Base-by-base conservation (phyloP, 2,797 vertebrate genomes). In the Kryptolebias ocellatus region DNA sequence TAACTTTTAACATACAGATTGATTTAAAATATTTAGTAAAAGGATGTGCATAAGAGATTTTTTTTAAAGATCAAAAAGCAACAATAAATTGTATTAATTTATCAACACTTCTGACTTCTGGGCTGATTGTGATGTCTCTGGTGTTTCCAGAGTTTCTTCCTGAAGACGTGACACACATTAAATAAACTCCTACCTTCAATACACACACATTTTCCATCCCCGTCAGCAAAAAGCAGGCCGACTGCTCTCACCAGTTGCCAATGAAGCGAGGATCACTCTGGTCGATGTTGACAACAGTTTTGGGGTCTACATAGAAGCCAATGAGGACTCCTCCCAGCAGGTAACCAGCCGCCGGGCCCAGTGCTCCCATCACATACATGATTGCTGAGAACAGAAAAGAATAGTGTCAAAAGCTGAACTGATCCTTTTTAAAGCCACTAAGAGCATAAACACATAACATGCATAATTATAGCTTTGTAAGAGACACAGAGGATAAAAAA, bases 301-400 rank as follows among this genome's bases (percentile, higher is more conserved):
- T 94, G 53, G 96, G 97, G 88, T 99, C 95, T 59, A 99, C 97
- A 28, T 99, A 99, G 87, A 97, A 98, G 17, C 98, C 97, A 71
- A 99, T 99, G 58, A 99, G 95, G 80, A 99, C 95, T 70, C 98
- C 98, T 67, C 98, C 98, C 76, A 99, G 77, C 74, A 99, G 93
- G 90, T 99, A 99, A 12, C 98, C 98, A 59, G 95, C 97, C 0
- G 98, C 97, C 10, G 98, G 98, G 28, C 98, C 98, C 8, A 99
- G 94, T 0, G 98, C 98, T 87, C 98, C 98, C 98, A 98, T 98
- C 78, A 99, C 97, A 0, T 99, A 99, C 97, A 99, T 99, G 91
- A 98, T 94, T 60, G 98, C 97, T 99, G 90, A 20, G 17, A 60
- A 47, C 24, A 18, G 31, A 5, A 5, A 20, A 46, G 5, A 54